A percentile compares a stretch with the other conserved stretches of the same genome.
phyloP scores from a whole-genome alignment of 1,140 invertebrate species.

The Tyrophagus putrescentiae region DNA sequence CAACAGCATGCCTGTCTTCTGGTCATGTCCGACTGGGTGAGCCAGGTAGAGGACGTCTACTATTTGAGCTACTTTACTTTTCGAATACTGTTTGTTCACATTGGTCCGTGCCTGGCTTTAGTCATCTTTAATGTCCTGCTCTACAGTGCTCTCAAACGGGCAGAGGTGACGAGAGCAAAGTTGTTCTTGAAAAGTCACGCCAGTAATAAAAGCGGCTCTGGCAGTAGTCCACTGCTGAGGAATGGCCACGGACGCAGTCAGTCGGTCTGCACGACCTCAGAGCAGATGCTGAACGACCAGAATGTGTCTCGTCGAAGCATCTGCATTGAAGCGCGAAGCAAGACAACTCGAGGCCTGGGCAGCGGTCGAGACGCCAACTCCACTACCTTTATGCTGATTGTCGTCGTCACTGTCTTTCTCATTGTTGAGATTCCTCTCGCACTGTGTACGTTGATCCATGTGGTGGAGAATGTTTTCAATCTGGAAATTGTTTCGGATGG shows the following conservation, averaged over 20 bases:
- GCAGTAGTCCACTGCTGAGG: neutral
- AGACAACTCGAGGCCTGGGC: neutral
- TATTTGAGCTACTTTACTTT: constrained; percentile 65
- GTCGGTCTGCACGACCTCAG: neutral
- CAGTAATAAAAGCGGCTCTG: neutral
- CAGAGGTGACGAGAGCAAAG: constrained; percentile 41
- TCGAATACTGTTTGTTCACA: constrained; percentile 72
- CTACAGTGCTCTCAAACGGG: constrained; percentile 56
- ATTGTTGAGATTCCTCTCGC: constrained; percentile 79
- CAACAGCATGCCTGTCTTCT: constrained; percentile 47
- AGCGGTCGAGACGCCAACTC: constrained; percentile 59
- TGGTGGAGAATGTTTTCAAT: constrained; percentile 49
- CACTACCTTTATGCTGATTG: constrained; percentile 82
- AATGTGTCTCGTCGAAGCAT: neutral
- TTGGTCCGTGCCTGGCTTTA: constrained; percentile 69
- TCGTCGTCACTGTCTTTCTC: constrained; percentile 78
- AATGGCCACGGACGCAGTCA: neutral
- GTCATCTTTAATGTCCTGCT: constrained; percentile 75
- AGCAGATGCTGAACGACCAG: neutral
- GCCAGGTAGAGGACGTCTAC: constrained; percentile 58
- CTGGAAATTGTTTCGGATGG: constrained; percentile 50
- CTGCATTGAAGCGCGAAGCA: neutral
- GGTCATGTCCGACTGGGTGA: constrained; percentile 68
- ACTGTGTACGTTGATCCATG: constrained; percentile 68
- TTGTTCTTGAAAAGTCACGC: constrained; percentile 40